Base-by-base conservation (phyloP, 92 coral and sea anemone genomes). In the Umimayanthus chanpuru region DNA sequence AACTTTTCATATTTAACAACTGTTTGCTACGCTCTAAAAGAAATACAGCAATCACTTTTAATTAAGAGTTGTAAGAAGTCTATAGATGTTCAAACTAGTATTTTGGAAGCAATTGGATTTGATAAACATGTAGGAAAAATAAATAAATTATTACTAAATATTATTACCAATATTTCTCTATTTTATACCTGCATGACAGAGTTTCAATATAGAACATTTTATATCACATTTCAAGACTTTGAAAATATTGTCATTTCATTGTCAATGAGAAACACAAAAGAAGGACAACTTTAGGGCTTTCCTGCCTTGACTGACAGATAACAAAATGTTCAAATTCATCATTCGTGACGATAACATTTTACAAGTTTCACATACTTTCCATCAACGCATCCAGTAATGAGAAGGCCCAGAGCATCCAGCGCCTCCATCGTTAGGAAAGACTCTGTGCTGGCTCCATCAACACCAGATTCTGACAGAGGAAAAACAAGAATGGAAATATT, bases 331-430 rank as follows among this genome's bases (percentile, higher is more conserved):
- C 14, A 53, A 1, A 7, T 32, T 0, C 2, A 32, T 32, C 36
- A 32, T 23, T 70, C 21, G 50, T 43, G 44, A 32, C 4, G 29
- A 29, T n/a, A 32, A 77, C 6, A 25, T 5, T 9, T 21, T 81
- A 65, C n/a, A 6, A 80, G 26, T 5, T 28, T 25, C 66, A 75
- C 78, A 14, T 65, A 97, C 99, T 92, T 94, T 76, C 92, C 90
- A 89, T 94, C 99, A 65, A 84, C 49, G 15, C 92, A 86, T 72
- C 99, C 99, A 61, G 94, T 90, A 32, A 97, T 94, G 43, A 97
- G 82, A 82, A 97, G 93, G 23, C 99, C 99, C 50, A 97, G 94
- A 11, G 98, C 97, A 90, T 97, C 96, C 11, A 97, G 92, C 67
- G 99, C 99, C 74, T 97, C 99, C 76, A 93, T 90, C 21, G 99